Conservation (phyloP, 2,888 invertebrate species). For the Cepaea hortensis region DNA sequence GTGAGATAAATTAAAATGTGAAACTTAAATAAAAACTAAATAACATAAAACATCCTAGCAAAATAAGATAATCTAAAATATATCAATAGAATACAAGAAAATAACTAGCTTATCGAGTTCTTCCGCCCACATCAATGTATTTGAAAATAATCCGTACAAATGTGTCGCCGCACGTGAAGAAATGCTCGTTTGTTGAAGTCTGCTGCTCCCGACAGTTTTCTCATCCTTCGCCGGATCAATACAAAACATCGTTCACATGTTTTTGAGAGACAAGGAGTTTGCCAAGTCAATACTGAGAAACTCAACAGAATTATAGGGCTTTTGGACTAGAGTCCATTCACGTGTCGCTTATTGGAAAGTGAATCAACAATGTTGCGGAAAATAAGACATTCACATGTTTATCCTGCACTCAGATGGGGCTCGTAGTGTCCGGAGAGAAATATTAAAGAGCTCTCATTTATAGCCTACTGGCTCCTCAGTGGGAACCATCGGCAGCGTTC, state of each 20-base stretch:
- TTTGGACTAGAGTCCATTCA: neutral
- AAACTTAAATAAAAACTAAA: too few species aligned
- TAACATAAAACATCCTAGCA: too few species aligned
- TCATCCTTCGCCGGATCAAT: neutral
- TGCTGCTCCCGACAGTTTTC: slow-evolving; percentile 1
- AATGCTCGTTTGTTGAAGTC: too few species aligned
- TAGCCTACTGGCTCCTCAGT: too few species aligned
- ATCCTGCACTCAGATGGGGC: neutral
- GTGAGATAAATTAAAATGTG: too few species aligned
- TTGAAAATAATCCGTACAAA: neutral
- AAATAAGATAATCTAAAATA: neutral
- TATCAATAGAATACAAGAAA: neutral
- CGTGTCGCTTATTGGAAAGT: neutral
- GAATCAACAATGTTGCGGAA: slow-evolving; percentile 1
- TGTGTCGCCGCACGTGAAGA: neutral
- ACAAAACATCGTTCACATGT: neutral
- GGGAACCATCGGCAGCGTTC: too few species aligned
- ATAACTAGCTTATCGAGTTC: neutral
- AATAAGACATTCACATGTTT: neutral
- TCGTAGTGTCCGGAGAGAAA: neutral
- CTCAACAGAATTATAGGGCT: slow-evolving; percentile 27
- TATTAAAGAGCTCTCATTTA: neutral
- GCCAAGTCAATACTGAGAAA: slow-evolving; percentile 9
- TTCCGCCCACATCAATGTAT: neutral
- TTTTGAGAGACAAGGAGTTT: neutral